Percentiles rank a stretch among this genome's conserved stretches.
phyloP scores from a whole-genome alignment of 2,888 invertebrate species.

The Scaptomyza flava region DNA sequence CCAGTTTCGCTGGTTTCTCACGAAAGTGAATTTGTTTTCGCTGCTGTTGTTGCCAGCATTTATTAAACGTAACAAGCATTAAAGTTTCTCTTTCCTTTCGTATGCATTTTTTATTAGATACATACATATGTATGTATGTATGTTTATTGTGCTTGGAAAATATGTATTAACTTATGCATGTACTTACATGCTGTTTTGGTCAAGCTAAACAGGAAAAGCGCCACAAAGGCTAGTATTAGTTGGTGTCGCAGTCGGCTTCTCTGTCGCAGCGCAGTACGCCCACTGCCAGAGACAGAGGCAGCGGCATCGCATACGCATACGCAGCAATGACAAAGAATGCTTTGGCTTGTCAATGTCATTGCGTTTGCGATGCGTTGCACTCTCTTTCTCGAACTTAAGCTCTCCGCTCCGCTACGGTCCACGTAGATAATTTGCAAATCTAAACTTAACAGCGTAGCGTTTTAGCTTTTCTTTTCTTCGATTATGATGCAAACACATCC shows the following conservation, averaged over 20 bases:
- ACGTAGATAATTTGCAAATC: conserved; percentile 26
- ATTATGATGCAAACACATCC: conserved; percentile 6
- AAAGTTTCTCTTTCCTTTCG: conserved; percentile 71
- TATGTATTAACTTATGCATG: background rate
- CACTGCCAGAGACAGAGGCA: background rate
- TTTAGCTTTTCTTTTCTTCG: conserved; percentile 7
- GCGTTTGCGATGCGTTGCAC: conserved; percentile 36
- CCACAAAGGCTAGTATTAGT: conserved; percentile 36
- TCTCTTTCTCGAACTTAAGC: conserved; percentile 11
- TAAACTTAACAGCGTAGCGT: conserved; percentile 2
- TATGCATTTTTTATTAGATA: conserved; percentile 16
- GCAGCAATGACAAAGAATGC: conserved; percentile 64
- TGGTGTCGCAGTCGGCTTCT: conserved; percentile 26
- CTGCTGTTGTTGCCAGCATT: conserved; percentile 22
- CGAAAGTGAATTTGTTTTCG: conserved; percentile 80
- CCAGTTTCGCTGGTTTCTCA: conserved; percentile 81
- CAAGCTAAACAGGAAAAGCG: conserved; percentile 58
- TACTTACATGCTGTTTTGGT: conserved; percentile 53
- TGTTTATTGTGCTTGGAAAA: background rate
- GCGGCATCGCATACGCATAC: conserved; percentile 37
- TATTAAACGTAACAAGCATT: conserved; percentile 58
- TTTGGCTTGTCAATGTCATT: conserved; percentile 61
- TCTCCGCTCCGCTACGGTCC: conserved; percentile 16
- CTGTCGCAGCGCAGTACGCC: conserved; percentile 17
- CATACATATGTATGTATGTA: too few species aligned